Conservation (phyloP, 2,113 vertebrate genomes). For the Entelurus aequoreus region DNA sequence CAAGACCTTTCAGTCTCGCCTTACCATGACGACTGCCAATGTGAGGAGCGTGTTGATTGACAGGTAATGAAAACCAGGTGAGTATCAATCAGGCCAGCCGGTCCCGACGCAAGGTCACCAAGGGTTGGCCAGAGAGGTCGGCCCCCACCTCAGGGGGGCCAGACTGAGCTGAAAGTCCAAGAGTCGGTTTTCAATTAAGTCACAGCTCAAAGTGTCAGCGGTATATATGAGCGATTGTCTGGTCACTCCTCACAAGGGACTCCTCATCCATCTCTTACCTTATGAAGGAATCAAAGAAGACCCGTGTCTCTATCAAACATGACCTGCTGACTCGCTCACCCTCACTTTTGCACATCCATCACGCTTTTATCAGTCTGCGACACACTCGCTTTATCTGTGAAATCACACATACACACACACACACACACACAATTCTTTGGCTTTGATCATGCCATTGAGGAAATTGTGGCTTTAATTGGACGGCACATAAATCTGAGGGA, state of each 20-base stretch:
- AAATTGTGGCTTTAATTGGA: no score
- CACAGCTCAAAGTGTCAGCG: constrained; percentile 51
- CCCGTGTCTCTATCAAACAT: constrained; percentile 30
- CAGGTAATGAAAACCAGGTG: constrained; percentile 63
- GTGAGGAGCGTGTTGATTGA: constrained; percentile 37
- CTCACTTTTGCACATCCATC: constrained; percentile 17
- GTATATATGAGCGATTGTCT: constrained; percentile 39
- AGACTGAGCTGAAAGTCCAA: constrained; percentile 44
- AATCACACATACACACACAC: not conserved
- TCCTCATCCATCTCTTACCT: constrained; percentile 51
- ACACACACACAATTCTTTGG: no score
- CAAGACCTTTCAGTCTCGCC: not conserved
- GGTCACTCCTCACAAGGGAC: constrained; percentile 30
- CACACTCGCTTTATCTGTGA: constrained; percentile 13
- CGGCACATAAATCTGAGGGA: no score
- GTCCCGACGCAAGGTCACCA: constrained; percentile 45
- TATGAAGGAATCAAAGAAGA: constrained; percentile 42
- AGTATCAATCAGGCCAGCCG: constrained; percentile 43
- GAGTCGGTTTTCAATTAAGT: constrained; percentile 69
- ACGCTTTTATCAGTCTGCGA: constrained; percentile 27
- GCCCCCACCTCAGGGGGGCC: constrained; percentile 40
- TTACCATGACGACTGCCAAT: constrained; percentile 2
- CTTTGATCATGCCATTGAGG: not conserved
- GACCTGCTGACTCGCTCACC: constrained; percentile 8
- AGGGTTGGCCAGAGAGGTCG: constrained; percentile 58